A percentile compares a stretch with the other conserved stretches of the same genome.
Conservation (phyloP, 1,140 invertebrate species). For the Dendroctonus ponderosae region DNA sequence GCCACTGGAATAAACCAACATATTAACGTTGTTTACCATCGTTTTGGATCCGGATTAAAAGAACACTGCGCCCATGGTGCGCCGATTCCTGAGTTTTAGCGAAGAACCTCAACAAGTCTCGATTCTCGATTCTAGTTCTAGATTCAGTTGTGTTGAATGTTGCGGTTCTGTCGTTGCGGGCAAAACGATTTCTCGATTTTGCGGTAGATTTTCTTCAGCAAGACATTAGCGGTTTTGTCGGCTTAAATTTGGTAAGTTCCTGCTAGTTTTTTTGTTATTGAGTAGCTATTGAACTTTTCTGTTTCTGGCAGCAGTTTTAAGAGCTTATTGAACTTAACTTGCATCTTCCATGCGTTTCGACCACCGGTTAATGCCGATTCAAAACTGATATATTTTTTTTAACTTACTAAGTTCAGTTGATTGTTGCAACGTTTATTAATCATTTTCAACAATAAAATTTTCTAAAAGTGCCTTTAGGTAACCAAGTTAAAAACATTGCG, state of each 20-base stretch:
- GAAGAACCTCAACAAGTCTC: conserved; percentile 6
- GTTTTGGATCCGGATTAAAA: not conserved
- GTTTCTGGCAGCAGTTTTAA: not conserved
- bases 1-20: too few relatives aligned
- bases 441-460: too few relatives aligned
- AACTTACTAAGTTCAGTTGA: too few relatives aligned
- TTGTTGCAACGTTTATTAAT: too few relatives aligned
- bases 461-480: too few relatives aligned
- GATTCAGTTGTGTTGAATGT: conserved; percentile 5
- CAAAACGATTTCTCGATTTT: conserved; percentile 1
- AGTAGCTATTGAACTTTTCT: not conserved
- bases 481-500: too few relatives aligned
- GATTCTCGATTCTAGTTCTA: not conserved
- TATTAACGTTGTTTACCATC: too few relatives aligned
- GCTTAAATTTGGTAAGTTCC: conserved; percentile 2
- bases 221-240: not conserved
- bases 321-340: not conserved
- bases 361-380: too few relatives aligned
- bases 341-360: too few relatives aligned
- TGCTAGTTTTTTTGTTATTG: not conserved
- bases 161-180: conserved; percentile 3
- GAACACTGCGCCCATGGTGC: not conserved
- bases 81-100: not conserved
- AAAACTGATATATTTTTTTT: too few relatives aligned
- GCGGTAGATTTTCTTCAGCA: not conserved